Conservation (phyloP, 37 sponge, comb jelly and placozoan genomes). For the Geodia barretti region DNA sequence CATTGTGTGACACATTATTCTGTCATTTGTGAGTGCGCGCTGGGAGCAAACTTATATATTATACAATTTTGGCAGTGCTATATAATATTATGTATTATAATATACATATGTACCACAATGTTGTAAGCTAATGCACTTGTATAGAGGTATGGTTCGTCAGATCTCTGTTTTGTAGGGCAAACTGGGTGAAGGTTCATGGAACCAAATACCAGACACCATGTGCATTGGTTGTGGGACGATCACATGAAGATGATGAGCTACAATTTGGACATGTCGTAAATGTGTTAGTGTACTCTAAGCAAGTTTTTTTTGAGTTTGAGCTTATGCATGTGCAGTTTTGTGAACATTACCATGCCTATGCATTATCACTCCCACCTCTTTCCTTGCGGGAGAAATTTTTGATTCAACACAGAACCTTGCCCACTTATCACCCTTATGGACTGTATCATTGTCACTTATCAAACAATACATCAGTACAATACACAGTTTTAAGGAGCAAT, state of each 20-base stretch:
- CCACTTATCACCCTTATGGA: neutral
- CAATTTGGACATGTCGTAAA: neutral
- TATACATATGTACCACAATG: too few relatives aligned
- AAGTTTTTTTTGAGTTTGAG: neutral
- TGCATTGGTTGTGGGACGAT: slow-evolving; percentile 9
- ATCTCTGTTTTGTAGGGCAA: neutral
- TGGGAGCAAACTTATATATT: neutral
- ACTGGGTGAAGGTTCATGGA: slow-evolving; percentile 16
- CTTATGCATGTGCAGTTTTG: neutral
- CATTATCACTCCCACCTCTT: neutral
- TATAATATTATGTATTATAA: too few relatives aligned
- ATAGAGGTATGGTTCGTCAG: neutral
- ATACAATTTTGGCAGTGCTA: neutral
- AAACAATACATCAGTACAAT: neutral
- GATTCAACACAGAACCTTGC: neutral
- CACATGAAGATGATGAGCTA: neutral
- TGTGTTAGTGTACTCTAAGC: neutral
- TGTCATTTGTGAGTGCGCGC: too few relatives aligned
- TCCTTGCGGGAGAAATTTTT: neutral
- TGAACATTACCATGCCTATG: neutral
- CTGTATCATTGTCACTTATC: neutral
- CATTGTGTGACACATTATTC: too few relatives aligned
- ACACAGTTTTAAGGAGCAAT: neutral
- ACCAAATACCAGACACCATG: slow-evolving; percentile 12
- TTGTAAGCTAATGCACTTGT: neutral